Evolutionary conservation across 2,113 vertebrate species (phyloP), one percentile per base, ranked within the genome.

Genomic region (Melanostigma gelatinosum): DNA sequence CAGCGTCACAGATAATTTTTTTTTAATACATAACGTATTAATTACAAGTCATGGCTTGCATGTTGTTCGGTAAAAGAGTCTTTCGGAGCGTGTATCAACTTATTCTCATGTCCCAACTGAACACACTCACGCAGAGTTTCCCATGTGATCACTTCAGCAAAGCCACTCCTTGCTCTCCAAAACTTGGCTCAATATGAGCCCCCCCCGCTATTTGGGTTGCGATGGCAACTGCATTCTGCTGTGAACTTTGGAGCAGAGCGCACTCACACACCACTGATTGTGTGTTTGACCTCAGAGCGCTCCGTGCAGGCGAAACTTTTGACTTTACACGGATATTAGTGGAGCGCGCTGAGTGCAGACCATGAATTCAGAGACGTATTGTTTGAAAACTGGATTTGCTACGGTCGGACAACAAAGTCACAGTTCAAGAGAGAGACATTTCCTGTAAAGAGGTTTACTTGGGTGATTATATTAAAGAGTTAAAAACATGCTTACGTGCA

Each of bases 211-310:
- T 83, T 85, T 40, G 22, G 20, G 92, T 94, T 88, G 84, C 92
- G 89, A n/a, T 57, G 88, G 93, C 20, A 40, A 93, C 91, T 8
- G 82, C 91, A 83, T 67, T 92, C 86, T 79, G 67, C 77, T 87
- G 85, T 93, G 93, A 93, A 94, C 93, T 94, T 93, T 92, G 88
- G 85, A 92, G 87, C 85, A 48, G 80, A 82, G 32, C 18, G 50
- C 75, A 76, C 87, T 85, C 84, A 89, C 90, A 90, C 84, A 77
- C 87, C 68, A 1, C 52, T 72, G 85, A 89, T 91, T 91, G 91
- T 90, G 87, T 78, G 32, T 32, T 38, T 91, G 92, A 94, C 90
- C 90, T 92, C 57, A 84, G 36, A 73, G 69, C 6, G 50, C 32
- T 57, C 34, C 13, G 79, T 64, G 65, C 70, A 58, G 71, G 72